A percentile compares a stretch with the other conserved stretches of the same genome.
These are phyloP conservation scores for Lordiphosa fenestrarum DNA, from an alignment of 2,888 invertebrate species.

Conservation along the genomic window DNA sequence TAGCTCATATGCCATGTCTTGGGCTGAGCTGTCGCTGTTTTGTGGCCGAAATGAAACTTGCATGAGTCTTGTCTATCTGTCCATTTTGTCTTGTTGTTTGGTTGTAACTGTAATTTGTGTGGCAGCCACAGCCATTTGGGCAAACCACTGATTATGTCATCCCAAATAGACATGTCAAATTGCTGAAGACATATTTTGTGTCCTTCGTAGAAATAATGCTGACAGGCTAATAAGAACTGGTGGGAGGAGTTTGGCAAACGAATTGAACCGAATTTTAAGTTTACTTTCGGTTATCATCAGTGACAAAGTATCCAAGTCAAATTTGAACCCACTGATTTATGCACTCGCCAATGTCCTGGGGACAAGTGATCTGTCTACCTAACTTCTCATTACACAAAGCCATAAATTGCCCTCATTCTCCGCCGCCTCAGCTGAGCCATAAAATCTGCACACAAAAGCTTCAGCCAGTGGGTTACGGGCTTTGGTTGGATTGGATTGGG, in stretches of 20 bases:
- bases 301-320: too few relatives aligned
- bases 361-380: too few relatives aligned
- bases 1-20: constrained; percentile 1
- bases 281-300: too few relatives aligned
- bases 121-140: constrained; percentile 55
- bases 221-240: neutral
- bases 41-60: constrained; percentile 52
- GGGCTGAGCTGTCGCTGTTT: constrained; percentile 24
- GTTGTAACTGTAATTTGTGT: constrained; percentile 58
- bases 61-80: constrained; percentile 30
- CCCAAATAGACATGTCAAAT: constrained; percentile 61
- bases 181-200: constrained; percentile 7
- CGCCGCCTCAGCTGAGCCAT: constrained; percentile 32
- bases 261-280: too few relatives aligned
- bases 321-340: too few relatives aligned
- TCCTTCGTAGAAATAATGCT: neutral
- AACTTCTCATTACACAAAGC: constrained; percentile 12
- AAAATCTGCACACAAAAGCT: constrained; percentile 46
- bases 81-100: constrained; percentile 5
- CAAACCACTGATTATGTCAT: constrained; percentile 59
- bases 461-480: neutral
- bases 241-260: neutral
- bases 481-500: constrained; percentile 14
- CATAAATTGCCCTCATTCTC: constrained; percentile 33
- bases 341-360: too few relatives aligned